A percentile compares a stretch with the other conserved stretches of the same genome.
These are phyloP conservation scores for Macropus fuliginosus DNA, from an alignment of 2,797 vertebrate genomes.

Conservation along the genomic window DNA sequence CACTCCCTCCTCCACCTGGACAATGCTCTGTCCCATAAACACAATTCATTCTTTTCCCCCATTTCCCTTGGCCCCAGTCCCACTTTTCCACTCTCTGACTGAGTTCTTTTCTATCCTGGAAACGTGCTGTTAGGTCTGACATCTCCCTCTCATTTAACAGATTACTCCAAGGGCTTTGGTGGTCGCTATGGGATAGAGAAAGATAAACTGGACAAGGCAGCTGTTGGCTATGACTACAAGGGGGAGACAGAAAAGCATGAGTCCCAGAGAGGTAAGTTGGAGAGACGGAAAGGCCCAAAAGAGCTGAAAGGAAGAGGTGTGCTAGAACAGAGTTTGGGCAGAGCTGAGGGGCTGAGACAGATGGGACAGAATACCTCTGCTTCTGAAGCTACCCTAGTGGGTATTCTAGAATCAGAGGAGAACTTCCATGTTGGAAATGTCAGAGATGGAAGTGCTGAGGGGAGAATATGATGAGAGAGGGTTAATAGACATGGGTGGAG, in stretches of 20 bases:
- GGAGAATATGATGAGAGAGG: neutral
- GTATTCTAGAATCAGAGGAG: neutral
- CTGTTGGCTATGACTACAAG: conserved; percentile 93
- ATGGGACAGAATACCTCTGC: neutral
- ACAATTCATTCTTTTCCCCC: neutral
- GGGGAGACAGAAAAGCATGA: conserved; percentile 91
- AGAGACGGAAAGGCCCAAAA: neutral
- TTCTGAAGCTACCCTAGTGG: neutral
- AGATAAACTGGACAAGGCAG: conserved; percentile 91
- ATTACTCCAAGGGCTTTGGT: conserved; percentile 94
- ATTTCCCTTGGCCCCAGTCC: neutral
- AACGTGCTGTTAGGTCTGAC: conserved; percentile 41
- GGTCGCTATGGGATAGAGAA: conserved; percentile 93
- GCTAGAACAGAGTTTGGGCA: neutral
- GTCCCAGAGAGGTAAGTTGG: conserved; percentile 90
- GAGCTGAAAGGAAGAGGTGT: no score
- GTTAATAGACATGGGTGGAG: neutral
- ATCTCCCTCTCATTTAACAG: conserved; percentile 78
- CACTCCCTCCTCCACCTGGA: neutral
- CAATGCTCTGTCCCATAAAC: conserved; percentile 53
- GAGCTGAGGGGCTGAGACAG: neutral
- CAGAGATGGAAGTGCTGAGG: neutral
- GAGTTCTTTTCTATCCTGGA: no score
- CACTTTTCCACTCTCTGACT: neutral
- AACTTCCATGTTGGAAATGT: neutral